Evolutionary conservation across 1,140 invertebrate species (phyloP).

Genomic region (Carcinoscorpius rotundicauda): DNA sequence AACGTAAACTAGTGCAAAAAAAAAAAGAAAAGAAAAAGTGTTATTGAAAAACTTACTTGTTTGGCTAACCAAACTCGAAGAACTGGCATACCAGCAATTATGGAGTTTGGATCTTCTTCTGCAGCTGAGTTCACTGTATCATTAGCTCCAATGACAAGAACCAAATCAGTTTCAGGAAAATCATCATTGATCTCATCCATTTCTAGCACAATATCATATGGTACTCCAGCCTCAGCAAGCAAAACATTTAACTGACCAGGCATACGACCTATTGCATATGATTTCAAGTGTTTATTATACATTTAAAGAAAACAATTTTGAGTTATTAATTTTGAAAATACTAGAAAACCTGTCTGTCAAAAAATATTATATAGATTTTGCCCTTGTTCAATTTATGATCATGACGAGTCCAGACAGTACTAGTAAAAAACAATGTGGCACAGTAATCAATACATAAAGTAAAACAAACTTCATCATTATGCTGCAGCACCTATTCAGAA

Average conservation of each 20-base stretch:
- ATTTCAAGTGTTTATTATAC: too few species aligned
- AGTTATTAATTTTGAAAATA: too few species aligned
- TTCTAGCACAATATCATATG: slow-evolving; percentile 81
- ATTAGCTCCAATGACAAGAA: slow-evolving; percentile 80
- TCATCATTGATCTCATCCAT: slow-evolving; percentile 92
- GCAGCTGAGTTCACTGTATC: slow-evolving; percentile 87
- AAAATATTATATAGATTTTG: too few species aligned
- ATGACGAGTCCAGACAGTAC: too few species aligned
- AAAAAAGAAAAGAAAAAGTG: slow-evolving; percentile 4
- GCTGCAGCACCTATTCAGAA: too few species aligned
- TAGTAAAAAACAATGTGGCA: too few species aligned
- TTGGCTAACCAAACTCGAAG: slow-evolving; percentile 72
- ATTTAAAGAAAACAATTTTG: too few species aligned
- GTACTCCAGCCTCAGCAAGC: slow-evolving; percentile 82
- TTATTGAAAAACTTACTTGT: slow-evolving; percentile 43
- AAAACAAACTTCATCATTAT: too few species aligned
- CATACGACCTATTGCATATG: slow-evolving; percentile 54
- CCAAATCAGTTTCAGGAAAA: slow-evolving; percentile 69
- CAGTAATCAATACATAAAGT: too few species aligned
- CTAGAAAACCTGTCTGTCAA: too few species aligned
- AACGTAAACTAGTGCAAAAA: background rate
- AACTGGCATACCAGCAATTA: slow-evolving; percentile 87
- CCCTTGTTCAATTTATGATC: too few species aligned
- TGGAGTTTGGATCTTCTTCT: slow-evolving; percentile 79
- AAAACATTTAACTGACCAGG: slow-evolving; percentile 81